Evolutionary conservation across 2,888 invertebrate species (phyloP).

Genomic region (Drosophila paucipuncta): DNA sequence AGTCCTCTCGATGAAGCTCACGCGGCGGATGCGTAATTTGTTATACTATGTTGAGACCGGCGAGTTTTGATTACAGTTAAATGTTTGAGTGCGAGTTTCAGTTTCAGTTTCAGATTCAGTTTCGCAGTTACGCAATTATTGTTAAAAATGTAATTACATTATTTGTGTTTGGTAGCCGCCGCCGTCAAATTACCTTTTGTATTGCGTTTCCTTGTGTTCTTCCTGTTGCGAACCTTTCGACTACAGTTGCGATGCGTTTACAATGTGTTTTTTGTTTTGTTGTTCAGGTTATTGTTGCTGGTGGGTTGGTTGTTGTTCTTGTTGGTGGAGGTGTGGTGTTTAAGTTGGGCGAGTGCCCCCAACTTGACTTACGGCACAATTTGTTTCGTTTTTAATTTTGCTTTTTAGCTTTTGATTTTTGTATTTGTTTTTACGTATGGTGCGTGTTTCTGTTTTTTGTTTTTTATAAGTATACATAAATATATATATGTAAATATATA

Average conservation of each 20-base stretch:
- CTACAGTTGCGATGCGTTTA: constrained; percentile 15
- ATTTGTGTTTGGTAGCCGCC: constrained; percentile 21
- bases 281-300: constrained; percentile 11
- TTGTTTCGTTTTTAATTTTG: constrained; percentile 74
- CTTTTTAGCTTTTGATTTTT: constrained; percentile 61
- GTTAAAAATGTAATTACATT: constrained; percentile 31
- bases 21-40: constrained; percentile 35
- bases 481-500: background rate
- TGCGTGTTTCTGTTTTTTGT: constrained; percentile 1
- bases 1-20: background rate
- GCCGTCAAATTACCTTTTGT: constrained; percentile 61
- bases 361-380: constrained; percentile 77
- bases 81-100: constrained; percentile 32
- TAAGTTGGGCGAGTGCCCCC: constrained; percentile 66
- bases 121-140: constrained; percentile 11
- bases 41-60: background rate
- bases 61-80: background rate
- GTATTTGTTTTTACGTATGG: constrained; percentile 10
- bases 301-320: constrained; percentile 10
- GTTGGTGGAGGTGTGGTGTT: constrained; percentile 14
- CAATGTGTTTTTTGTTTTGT: constrained; percentile 4
- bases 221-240: constrained; percentile 12
- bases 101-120: constrained; percentile 22
- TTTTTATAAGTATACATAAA: background rate
- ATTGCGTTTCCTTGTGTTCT: constrained; percentile 16